Conservation (phyloP, 2,888 invertebrate species). For the Laothoe populi region DNA sequence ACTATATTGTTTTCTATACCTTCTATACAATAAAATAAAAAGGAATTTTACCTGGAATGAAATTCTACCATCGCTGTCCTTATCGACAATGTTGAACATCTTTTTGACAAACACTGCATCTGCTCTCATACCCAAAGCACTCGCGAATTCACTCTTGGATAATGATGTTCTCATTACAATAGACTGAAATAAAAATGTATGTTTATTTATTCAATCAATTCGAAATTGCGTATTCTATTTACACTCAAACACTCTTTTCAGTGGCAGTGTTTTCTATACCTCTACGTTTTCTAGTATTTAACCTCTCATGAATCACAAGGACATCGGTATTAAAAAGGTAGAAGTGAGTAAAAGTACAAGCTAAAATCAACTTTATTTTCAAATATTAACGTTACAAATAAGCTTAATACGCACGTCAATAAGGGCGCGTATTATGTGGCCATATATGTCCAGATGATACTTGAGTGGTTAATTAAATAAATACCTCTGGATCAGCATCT, state of each 20-base stretch:
- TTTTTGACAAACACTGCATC: conserved; percentile 97
- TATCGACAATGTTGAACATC: conserved; percentile 99
- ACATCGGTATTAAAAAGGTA: no score
- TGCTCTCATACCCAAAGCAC: conserved; percentile 97
- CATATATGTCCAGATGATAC: no score
- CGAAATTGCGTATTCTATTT: neutral
- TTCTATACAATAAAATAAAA: no score
- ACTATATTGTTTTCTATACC: no score
- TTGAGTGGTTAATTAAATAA: neutral
- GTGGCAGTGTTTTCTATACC: no score
- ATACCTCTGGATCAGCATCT: conserved; percentile 90
- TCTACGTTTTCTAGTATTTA: no score
- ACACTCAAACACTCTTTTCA: neutral
- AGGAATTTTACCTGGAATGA: conserved; percentile 90
- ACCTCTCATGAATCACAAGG: no score
- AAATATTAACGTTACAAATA: no score
- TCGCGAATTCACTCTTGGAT: conserved; percentile 96
- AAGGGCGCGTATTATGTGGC: no score
- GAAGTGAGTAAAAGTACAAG: no score
- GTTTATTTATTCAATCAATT: neutral
- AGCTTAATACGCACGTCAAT: no score
- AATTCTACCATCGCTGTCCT: conserved; percentile 96
- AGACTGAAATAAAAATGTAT: conserved; percentile 73
- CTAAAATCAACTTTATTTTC: no score
- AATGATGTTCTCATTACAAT: conserved; percentile 97